A percentile compares a stretch with the other conserved stretches of the same genome.
These are phyloP conservation scores for Drosophila formosana DNA, from an alignment of 2,888 invertebrate species.

Conservation along the genomic window DNA sequence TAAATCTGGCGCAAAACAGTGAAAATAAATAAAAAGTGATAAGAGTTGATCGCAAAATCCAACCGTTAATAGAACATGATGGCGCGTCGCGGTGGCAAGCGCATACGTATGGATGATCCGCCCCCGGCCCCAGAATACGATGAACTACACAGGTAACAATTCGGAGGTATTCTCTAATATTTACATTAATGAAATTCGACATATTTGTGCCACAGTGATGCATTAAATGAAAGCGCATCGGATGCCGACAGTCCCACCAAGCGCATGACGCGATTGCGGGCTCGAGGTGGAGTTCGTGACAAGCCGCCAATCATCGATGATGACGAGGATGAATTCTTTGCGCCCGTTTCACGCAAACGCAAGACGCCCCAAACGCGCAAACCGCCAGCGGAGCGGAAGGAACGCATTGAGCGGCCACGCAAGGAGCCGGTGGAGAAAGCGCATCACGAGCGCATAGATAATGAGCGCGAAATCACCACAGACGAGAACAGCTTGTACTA, in stretches of 20 bases:
- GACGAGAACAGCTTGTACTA: slow-evolving; percentile 94
- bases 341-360: slow-evolving; percentile 83
- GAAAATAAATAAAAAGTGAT: background rate
- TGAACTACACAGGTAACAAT: slow-evolving; percentile 85
- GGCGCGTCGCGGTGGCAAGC: slow-evolving; percentile 94
- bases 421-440: slow-evolving; percentile 84
- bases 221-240: slow-evolving; percentile 84
- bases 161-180: background rate
- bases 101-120: slow-evolving; percentile 96
- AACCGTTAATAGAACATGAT: slow-evolving; percentile 85
- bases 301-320: slow-evolving; percentile 85
- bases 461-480: slow-evolving; percentile 87
- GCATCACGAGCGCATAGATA: slow-evolving; percentile 83
- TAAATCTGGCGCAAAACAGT: background rate
- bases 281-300: slow-evolving; percentile 85
- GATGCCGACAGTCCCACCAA: slow-evolving; percentile 87
- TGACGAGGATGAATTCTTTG: slow-evolving; percentile 85
- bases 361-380: slow-evolving; percentile 77
- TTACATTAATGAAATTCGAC: background rate
- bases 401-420: slow-evolving; percentile 83
- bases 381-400: slow-evolving; percentile 79
- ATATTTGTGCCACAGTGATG: slow-evolving; percentile 69
- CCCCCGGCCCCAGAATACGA: slow-evolving; percentile 92
- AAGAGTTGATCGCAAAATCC: background rate
- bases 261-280: slow-evolving; percentile 89